A percentile compares a stretch with the other conserved stretches of the same genome.
These are phyloP conservation scores for Pseudotriccus pelzelni DNA, from an alignment of 2,797 vertebrate species.

Conservation along the genomic window DNA sequence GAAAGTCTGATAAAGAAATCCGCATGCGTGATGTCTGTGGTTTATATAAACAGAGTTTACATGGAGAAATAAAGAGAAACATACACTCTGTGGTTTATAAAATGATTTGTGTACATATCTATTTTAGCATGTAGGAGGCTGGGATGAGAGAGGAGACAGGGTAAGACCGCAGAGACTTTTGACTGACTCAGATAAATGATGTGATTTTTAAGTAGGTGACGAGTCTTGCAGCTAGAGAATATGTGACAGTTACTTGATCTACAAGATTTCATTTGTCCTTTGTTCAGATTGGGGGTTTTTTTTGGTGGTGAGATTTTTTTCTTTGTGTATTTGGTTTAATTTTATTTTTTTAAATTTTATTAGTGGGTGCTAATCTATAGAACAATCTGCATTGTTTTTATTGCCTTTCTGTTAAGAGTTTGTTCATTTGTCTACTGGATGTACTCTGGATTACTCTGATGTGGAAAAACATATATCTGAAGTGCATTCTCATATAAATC, in stretches of 20 bases:
- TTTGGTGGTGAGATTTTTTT: background rate
- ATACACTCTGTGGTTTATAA: background rate
- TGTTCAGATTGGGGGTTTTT: rapidly evolving
- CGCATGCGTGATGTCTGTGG: background rate
- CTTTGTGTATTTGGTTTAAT: background rate
- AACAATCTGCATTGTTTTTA: background rate
- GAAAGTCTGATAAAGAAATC: background rate
- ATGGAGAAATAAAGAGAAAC: background rate
- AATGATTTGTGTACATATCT: background rate
- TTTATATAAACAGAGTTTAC: background rate
- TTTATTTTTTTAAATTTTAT: background rate
- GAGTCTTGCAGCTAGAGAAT: background rate
- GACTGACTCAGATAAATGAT: background rate
- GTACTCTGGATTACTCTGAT: background rate
- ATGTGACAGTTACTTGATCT: background rate
- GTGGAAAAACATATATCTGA: background rate
- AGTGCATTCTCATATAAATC: background rate
- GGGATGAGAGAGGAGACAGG: background rate
- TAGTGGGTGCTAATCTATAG: background rate
- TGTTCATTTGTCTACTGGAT: background rate
- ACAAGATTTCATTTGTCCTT: background rate
- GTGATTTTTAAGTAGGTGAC: background rate
- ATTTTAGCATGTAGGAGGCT: background rate
- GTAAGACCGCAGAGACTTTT: background rate
- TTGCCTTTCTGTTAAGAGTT: background rate